These are phyloP conservation scores for Coleophora flavipennella DNA, from an alignment of 2,888 invertebrate genomes.

Conservation along the genomic window DNA sequence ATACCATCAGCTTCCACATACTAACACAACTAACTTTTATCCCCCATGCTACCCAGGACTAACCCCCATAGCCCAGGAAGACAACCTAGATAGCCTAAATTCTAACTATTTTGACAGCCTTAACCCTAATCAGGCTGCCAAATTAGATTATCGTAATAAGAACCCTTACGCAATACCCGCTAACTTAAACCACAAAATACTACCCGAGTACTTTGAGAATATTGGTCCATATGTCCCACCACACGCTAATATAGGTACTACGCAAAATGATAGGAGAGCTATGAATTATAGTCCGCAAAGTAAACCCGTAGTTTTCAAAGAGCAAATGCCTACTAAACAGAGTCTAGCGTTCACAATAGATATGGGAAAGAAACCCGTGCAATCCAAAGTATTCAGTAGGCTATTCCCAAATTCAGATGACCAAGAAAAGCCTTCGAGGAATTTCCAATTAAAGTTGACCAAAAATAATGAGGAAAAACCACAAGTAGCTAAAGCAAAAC, in stretches of 20 bases:
- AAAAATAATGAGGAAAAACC: conserved; percentile 42
- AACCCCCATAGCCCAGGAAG: conserved; percentile 35
- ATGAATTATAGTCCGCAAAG: conserved; percentile 35
- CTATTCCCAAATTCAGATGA: conserved; percentile 45
- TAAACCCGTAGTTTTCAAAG: conserved; percentile 49
- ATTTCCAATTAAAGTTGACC: conserved; percentile 53
- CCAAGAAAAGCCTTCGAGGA: conserved; percentile 43
- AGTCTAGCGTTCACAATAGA: conserved; percentile 49
- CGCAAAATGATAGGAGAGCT: conserved; percentile 29
- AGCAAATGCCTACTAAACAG: conserved; percentile 42
- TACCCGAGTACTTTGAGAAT: conserved; percentile 49
- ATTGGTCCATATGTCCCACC: conserved; percentile 56
- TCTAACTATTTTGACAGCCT: conserved; percentile 62
- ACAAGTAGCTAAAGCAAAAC: conserved; percentile 41
- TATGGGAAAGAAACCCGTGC: conserved; percentile 40
- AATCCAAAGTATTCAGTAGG: conserved; percentile 59
- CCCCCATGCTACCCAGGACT: conserved; percentile 56
- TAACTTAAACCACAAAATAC: conserved; percentile 51
- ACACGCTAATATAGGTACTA: conserved; percentile 39
- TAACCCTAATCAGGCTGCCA: conserved; percentile 42
- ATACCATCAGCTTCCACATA: conserved; percentile 13
- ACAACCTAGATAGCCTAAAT: conserved; percentile 54
- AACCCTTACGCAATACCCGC: conserved; percentile 70
- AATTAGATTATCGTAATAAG: conserved; percentile 52
- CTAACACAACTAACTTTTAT: conserved; percentile 25